Percentiles rank a stretch among this genome's conserved stretches.
These are phyloP conservation scores for Sebastes aleutianus DNA, from an alignment of 2,797 vertebrate species.

Conservation along the genomic window DNA sequence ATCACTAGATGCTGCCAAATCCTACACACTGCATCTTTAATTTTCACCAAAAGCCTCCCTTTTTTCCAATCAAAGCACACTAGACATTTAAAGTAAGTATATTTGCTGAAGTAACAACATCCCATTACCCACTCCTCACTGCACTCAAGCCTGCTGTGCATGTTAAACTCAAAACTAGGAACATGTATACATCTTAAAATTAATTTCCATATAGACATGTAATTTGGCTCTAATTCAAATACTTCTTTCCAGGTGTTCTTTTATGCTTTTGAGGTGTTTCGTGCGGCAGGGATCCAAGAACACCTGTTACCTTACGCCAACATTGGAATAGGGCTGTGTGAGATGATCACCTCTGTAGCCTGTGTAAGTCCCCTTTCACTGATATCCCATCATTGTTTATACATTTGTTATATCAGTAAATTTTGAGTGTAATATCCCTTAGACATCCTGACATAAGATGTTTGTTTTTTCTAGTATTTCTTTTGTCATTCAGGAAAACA, in stretches of 20 bases:
- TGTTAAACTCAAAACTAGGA: not conserved
- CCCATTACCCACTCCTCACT: not conserved
- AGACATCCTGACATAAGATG: not conserved
- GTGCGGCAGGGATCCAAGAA: conserved; percentile 79
- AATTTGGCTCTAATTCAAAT: not conserved
- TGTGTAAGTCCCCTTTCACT: conserved; percentile 76
- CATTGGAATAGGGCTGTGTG: conserved; percentile 81
- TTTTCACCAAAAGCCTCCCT: not conserved
- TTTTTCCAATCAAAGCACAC: not conserved
- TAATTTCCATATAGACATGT: not conserved
- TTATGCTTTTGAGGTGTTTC: conserved; percentile 84
- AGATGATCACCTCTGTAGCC: conserved; percentile 71
- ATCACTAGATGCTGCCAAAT: too few relatives aligned
- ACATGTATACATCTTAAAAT: not conserved
- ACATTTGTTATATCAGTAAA: not conserved
- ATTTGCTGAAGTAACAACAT: not conserved
- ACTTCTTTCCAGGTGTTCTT: conserved; percentile 82
- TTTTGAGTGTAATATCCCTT: not conserved
- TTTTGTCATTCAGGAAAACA: not conserved
- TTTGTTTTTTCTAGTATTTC: not conserved
- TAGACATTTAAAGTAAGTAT: not conserved
- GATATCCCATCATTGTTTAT: not conserved
- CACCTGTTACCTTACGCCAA: conserved; percentile 74
- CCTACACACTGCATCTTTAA: not conserved
- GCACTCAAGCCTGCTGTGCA: not conserved